phyloP scores from a whole-genome alignment of 1,140 invertebrate species.

The Leptinotarsa undecemlineata region DNA sequence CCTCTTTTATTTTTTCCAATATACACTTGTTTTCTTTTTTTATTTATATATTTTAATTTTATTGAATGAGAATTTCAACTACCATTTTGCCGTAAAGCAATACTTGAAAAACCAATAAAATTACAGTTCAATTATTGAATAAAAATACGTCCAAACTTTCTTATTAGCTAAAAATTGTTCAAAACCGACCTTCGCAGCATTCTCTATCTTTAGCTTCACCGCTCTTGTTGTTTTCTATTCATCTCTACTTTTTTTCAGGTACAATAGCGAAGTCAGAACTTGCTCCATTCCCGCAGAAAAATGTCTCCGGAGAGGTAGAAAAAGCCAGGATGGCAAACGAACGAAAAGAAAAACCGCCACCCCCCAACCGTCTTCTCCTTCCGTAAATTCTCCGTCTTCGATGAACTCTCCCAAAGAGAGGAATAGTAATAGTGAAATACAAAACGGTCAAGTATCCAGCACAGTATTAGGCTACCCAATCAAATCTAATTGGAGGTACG shows the following conservation, averaged over 20 bases:
- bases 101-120: no score
- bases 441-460: conserved; percentile 40
- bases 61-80: no score
- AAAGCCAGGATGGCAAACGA: conserved; percentile 30
- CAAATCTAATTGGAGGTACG: conserved; percentile 36
- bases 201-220: no score
- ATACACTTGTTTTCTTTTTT: no score
- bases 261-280: conserved; percentile 37
- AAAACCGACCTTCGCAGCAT: no score
- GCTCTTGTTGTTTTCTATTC: no score
- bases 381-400: conserved; percentile 19
- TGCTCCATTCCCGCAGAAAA: conserved; percentile 35
- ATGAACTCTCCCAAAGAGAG: not conserved
- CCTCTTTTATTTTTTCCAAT: no score
- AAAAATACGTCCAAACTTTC: no score
- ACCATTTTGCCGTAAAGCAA: no score
- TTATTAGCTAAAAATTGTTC: no score
- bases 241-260: conserved; percentile 32
- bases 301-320: conserved; percentile 31
- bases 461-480: conserved; percentile 40
- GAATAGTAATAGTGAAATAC: conserved; percentile 33
- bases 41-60: no score
- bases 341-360: conserved; percentile 29
- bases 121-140: no score
- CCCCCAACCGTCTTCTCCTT: conserved; percentile 26